phyloP scores from a whole-genome alignment of 2,797 vertebrate genomes.

The Eospalax fontanierii region DNA sequence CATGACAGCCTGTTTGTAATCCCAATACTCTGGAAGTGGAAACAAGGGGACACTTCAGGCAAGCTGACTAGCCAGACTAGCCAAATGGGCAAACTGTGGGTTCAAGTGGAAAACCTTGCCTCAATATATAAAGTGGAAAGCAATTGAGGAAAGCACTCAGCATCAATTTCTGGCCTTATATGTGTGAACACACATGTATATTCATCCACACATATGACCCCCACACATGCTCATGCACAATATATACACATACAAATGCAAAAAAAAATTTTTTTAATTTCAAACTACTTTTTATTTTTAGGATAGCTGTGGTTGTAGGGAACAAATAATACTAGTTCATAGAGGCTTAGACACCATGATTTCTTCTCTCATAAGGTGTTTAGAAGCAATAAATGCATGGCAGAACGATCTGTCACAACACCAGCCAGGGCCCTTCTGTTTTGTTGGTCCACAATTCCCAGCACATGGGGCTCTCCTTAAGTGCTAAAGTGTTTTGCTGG shows the following conservation, averaged over 20 bases:
- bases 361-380: neutral
- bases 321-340: slow-evolving; percentile 38
- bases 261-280: neutral
- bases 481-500: neutral
- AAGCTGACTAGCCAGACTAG: neutral
- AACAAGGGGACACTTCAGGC: neutral
- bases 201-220: neutral
- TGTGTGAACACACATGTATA: too few species aligned
- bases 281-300: slow-evolving; percentile 4
- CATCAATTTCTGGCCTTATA: neutral
- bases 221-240: neutral
- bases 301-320: neutral
- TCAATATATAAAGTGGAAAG: neutral
- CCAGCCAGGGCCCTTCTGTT: neutral
- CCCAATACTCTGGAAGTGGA: neutral
- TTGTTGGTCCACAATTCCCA: neutral
- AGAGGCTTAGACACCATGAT: neutral
- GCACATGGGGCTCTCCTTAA: neutral
- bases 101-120: neutral
- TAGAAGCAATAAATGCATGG: neutral
- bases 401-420: neutral
- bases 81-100: neutral
- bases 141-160: neutral
- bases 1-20: neutral
- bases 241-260: neutral